phyloP scores from a whole-genome alignment of 2,888 invertebrate species.

The Tortricodes alternella region DNA sequence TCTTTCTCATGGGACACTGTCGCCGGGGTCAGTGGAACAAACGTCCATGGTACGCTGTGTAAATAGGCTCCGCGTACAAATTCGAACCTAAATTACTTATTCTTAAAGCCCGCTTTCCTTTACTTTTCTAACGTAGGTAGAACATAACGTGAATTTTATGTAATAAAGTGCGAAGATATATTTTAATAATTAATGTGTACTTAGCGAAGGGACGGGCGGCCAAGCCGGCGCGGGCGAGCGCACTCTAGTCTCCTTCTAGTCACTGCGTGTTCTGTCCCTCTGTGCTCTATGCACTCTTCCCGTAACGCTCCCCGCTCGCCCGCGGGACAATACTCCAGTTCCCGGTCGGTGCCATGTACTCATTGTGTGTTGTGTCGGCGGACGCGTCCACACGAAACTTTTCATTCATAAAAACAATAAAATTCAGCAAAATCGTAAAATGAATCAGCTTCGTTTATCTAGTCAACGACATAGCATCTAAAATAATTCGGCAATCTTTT shows the following conservation, averaged over 20 bases:
- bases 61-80: slow-evolving; percentile 80
- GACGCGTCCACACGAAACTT: slow-evolving; percentile 31
- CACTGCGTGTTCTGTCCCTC: slow-evolving; percentile 37
- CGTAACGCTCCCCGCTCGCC: slow-evolving; percentile 55
- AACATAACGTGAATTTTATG: slow-evolving; percentile 82
- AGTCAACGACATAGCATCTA: slow-evolving; percentile 43
- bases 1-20: slow-evolving; percentile 48
- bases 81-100: slow-evolving; percentile 76
- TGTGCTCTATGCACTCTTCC: slow-evolving; percentile 33
- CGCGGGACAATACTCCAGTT: slow-evolving; percentile 74
- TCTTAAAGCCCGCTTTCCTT: slow-evolving; percentile 76
- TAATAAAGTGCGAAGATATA: slow-evolving; percentile 83
- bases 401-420: slow-evolving; percentile 25
- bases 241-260: slow-evolving; percentile 42
- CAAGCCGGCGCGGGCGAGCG: slow-evolving; percentile 78
- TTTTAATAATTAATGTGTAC: slow-evolving; percentile 83
- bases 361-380: slow-evolving; percentile 56
- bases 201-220: slow-evolving; percentile 78
- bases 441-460: slow-evolving; percentile 52
- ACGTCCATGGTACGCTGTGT: slow-evolving; percentile 83
- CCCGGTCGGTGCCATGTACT: slow-evolving; percentile 68
- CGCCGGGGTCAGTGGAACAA: slow-evolving; percentile 65
- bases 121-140: slow-evolving; percentile 80
- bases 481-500: slow-evolving; percentile 36
- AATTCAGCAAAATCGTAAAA: slow-evolving; percentile 40